Conservation (phyloP, 2,113 vertebrate species). For the Baryphthengus martii region DNA sequence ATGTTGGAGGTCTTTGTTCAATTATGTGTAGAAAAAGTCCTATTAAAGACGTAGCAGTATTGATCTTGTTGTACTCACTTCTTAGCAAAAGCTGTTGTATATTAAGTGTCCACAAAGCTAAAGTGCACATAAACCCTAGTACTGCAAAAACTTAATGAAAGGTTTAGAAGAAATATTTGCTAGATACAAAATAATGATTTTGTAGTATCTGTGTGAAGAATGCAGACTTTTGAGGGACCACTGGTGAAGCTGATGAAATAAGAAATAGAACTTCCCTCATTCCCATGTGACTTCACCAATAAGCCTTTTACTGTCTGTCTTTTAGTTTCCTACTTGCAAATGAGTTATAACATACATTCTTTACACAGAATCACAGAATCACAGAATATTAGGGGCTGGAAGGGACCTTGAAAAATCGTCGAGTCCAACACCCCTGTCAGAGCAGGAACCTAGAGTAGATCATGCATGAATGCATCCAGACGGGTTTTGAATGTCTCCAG, state of each 20-base stretch:
- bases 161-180: not conserved
- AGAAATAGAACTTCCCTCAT: not conserved
- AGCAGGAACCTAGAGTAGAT: too few species aligned
- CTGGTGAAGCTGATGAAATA: not conserved
- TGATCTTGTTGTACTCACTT: not conserved
- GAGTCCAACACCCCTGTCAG: too few species aligned
- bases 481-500: too few species aligned
- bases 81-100: not conserved
- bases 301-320: not conserved
- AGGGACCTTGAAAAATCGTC: too few species aligned
- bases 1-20: not conserved
- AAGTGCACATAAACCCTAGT: not conserved
- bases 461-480: too few species aligned
- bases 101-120: not conserved
- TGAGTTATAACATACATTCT: not conserved
- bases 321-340: not conserved
- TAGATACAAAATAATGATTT: not conserved
- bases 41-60: not conserved
- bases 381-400: too few species aligned
- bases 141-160: not conserved
- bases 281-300: not conserved
- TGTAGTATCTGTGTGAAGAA: not conserved
- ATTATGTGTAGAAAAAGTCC: not conserved
- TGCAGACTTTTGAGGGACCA: not conserved
- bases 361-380: too few species aligned